These are phyloP conservation scores for Philypnodon macrostomus DNA, from an alignment of 2,797 vertebrate species.

Conservation along the genomic window DNA sequence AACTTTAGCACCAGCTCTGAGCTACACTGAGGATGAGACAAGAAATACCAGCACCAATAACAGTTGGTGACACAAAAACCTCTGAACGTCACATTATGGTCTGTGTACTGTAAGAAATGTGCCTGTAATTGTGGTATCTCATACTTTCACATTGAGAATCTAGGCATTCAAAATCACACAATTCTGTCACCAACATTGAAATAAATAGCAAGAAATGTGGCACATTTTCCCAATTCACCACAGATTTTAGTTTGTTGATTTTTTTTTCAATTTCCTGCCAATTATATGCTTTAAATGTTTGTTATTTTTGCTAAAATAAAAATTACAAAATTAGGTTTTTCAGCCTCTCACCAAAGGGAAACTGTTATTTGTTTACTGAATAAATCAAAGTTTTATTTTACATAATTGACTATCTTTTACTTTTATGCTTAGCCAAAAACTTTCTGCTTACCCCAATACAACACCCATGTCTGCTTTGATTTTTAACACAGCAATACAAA, in stretches of 20 bases:
- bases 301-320: neutral
- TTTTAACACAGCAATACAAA: too few species aligned
- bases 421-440: constrained; percentile 3
- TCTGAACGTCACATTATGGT: constrained; percentile 24
- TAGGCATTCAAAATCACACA: neutral
- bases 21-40: constrained; percentile 31
- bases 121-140: constrained; percentile 1
- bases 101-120: constrained; percentile 3
- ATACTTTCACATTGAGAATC: neutral
- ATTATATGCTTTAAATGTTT: neutral
- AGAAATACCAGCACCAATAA: constrained; percentile 27
- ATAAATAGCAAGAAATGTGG: constrained; percentile 2
- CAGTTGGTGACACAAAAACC: constrained; percentile 18
- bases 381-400: too few species aligned
- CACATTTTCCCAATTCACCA: neutral
- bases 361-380: too few species aligned
- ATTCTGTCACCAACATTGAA: neutral
- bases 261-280: neutral
- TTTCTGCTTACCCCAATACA: neutral
- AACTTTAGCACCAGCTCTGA: constrained; percentile 20
- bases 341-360: too few species aligned
- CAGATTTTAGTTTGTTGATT: neutral
- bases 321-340: too few species aligned
- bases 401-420: neutral
- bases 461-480: neutral